Base-by-base conservation (phyloP, 92 coral and sea anemone species). In the Epizoanthus scotinus region DNA sequence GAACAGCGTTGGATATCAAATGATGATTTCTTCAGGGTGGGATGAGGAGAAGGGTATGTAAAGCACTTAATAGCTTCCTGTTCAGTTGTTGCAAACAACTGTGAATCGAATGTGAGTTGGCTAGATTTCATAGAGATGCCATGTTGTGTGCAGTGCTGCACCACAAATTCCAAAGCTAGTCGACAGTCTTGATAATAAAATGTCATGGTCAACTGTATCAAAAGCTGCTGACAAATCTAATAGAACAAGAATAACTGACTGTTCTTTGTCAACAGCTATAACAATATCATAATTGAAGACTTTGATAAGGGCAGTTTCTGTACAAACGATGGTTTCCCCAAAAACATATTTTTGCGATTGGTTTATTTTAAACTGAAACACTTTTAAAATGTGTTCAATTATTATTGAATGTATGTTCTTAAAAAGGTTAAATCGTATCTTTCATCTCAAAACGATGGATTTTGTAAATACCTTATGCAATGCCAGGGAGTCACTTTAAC, bases 1-100 rank as follows among this genome's bases (percentile, higher is more conserved):
- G 75, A 66, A 83, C 67, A 96, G 92, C 67, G 84, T 92, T 74
- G 99, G 99, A 0, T 96, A 93, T 78, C 92, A 89, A 70, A 70
- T 96, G 87, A 91, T 96, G 98, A 70, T 91, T 13, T 87, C 90
- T 67, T 89, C 94, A 69, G 99, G 99, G 5, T 96, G 99, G 99
- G 90, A 93, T 70, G 88, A 90, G 71, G 99, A 96, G 44, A 86
- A 84, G 81, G 99, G 99, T 95, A 49, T 10, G 85, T 44, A 26
- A 9, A 12, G 60, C 12, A 14, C 42, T 44, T 44, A 10, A 44
- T 10, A 47, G 44, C 1, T 15, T 44, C 52, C 52, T 44, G 5
- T 34, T 34, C 52, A 8, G 5, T 34, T 34, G 40, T 44, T 44
- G 15, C 14, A 44, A 44, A 9, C 52, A 44, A 44, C 52, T 44